Percentiles rank a stretch among this genome's conserved stretches.
Evolutionary conservation across 1,140 invertebrate species (phyloP).

Genomic region (Dendrolimus punctatus): DNA sequence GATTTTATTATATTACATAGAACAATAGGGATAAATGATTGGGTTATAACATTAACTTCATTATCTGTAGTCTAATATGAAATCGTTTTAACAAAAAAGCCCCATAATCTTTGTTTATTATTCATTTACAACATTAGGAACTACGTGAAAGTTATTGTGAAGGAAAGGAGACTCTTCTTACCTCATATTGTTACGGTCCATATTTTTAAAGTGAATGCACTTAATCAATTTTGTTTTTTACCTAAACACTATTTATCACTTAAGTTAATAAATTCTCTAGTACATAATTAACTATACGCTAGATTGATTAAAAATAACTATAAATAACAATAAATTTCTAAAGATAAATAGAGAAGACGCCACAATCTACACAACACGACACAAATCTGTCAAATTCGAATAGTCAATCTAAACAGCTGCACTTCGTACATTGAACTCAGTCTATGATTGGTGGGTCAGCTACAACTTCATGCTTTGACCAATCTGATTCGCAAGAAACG

Average conservation of each 20-base stretch:
- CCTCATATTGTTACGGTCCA: constrained; percentile 60
- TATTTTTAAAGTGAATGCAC: constrained; percentile 18
- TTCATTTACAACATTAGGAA: too few species aligned
- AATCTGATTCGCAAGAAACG: constrained; percentile 6
- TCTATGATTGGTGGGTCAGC: constrained; percentile 12
- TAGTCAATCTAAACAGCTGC: constrained; percentile 22
- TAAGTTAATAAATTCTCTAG: constrained; percentile 28
- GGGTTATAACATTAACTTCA: too few species aligned
- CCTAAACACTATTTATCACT: constrained; percentile 21
- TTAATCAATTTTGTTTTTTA: constrained; percentile 3
- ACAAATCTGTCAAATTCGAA: constrained; percentile 15
- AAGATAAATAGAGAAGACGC: constrained; percentile 54
- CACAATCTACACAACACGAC: constrained; percentile 29
- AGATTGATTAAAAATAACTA: constrained; percentile 19
- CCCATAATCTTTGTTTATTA: too few species aligned
- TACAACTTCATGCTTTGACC: constrained; percentile 6
- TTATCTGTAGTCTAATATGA: too few species aligned
- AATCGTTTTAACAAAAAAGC: too few species aligned
- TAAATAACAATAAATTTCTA: constrained; percentile 30
- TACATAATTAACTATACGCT: constrained; percentile 34
- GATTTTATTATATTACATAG: too few species aligned
- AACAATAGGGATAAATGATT: too few species aligned
- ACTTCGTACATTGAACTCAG: constrained; percentile 18
- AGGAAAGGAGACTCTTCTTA: constrained; percentile 17
- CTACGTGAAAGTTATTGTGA: too few species aligned